Percentiles rank a stretch among this genome's conserved stretches.
phyloP scores from a whole-genome alignment of 2,888 invertebrate genomes.

The Cabera pusaria region DNA sequence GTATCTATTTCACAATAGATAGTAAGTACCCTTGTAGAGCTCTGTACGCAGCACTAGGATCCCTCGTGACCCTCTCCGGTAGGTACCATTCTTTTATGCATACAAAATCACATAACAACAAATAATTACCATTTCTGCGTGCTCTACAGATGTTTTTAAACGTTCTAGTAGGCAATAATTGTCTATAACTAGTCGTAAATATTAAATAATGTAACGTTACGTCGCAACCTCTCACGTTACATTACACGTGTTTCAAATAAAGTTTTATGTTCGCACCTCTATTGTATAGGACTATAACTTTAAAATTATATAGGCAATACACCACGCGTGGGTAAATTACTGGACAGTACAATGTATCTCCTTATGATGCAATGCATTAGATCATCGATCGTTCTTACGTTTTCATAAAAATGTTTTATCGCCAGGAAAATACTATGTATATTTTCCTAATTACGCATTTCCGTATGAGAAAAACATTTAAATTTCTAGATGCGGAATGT shows the following conservation, averaged over 20 bases:
- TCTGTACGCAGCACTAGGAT: too few species aligned
- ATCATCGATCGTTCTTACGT: slow-evolving; percentile 7
- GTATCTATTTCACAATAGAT: too few species aligned
- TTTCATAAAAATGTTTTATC: neutral
- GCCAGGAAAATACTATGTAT: slow-evolving; percentile 1
- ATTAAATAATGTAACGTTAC: slow-evolving; percentile 45
- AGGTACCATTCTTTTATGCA: too few species aligned
- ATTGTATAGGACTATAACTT: slow-evolving; percentile 68
- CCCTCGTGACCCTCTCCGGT: too few species aligned
- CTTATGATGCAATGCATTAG: slow-evolving; percentile 6
- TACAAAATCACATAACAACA: too few species aligned
- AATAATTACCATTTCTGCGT: too few species aligned
- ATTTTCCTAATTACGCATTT: too few species aligned
- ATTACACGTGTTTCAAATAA: slow-evolving; percentile 77
- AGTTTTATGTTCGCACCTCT: slow-evolving; percentile 71
- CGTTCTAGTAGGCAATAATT: slow-evolving; percentile 18
- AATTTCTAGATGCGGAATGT: too few species aligned
- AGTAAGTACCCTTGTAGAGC: too few species aligned
- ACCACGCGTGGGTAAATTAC: slow-evolving; percentile 51
- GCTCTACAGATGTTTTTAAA: slow-evolving; percentile 22
- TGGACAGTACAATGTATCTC: slow-evolving; percentile 23
- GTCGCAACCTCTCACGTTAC: slow-evolving; percentile 55
- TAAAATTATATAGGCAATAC: slow-evolving; percentile 70
- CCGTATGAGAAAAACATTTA: too few species aligned
- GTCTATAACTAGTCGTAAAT: slow-evolving; percentile 33